Base-by-base conservation (phyloP, 30 jellyfish, hydroid and myxozoan genomes). In the Hydra vulgaris region DNA sequence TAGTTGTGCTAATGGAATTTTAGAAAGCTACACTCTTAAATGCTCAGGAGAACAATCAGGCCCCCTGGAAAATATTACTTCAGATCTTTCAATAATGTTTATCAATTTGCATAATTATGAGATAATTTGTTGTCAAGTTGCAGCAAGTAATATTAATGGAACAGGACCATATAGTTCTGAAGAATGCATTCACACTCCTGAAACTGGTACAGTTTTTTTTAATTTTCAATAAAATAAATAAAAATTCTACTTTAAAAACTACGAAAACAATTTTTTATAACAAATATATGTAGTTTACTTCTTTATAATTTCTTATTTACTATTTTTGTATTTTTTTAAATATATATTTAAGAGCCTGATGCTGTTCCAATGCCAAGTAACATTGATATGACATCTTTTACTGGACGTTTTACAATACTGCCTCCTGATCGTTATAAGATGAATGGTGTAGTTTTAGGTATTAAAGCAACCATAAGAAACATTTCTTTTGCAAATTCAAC, bases 1-100 rank as follows among this genome's bases (percentile, higher is more conserved):
- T 21, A 23, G 56, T 17, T 71, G 79, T 20, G 79, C 53, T 0
- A 71, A 71, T 20, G 79, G 79, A n/a, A n/a, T n/a, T n/a, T n/a
- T n/a, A n/a, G n/a, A n/a, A n/a, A n/a, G n/a, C n/a, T n/a, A n/a
- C n/a, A n/a, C n/a, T n/a, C n/a, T n/a, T n/a, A n/a, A n/a, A n/a
- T n/a, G n/a, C n/a, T n/a, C n/a, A n/a, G n/a, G n/a, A n/a, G n/a
- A n/a, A n/a, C n/a, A n/a, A n/a, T n/a, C n/a, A n/a, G n/a, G n/a
- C n/a, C n/a, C n/a, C n/a, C n/a, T n/a, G n/a, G n/a, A n/a, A n/a
- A n/a, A n/a, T n/a, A n/a, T n/a, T n/a, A n/a, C n/a, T n/a, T n/a
- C n/a, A n/a, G n/a, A n/a, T n/a, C n/a, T n/a, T n/a, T n/a, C n/a
- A n/a, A n/a, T n/a, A n/a, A n/a, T n/a, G n/a, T n/a, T n/a, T n/a